A percentile compares a stretch with the other conserved stretches of the same genome.
Evolutionary conservation across 1,140 invertebrate species (phyloP).

Genomic region (Drosophila insularis): DNA sequence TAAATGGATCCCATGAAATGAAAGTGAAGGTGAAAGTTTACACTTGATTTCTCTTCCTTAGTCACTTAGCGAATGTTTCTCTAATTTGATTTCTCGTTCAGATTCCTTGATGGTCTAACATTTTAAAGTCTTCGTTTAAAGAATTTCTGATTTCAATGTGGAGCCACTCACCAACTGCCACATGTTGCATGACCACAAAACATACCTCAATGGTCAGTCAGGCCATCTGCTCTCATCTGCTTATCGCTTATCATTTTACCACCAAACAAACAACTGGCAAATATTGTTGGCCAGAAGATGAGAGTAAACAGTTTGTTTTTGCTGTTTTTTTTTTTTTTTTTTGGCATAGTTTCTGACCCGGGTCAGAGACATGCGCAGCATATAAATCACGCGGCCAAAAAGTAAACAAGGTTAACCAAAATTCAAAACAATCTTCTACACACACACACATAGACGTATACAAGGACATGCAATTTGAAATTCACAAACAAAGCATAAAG

Average conservation of each 20-base stretch:
- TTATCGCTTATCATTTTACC: constrained; percentile 12
- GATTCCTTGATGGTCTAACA: no score
- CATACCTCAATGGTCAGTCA: no score
- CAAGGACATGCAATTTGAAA: constrained; percentile 62
- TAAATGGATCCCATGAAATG: constrained; percentile 32
- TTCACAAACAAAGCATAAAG: constrained; percentile 61
- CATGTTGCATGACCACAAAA: background rate
- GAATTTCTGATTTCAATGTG: background rate
- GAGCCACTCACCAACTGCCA: background rate
- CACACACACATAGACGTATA: constrained; percentile 24
- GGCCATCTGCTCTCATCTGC: background rate
- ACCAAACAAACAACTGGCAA: constrained; percentile 11
- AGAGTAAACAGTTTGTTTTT: constrained; percentile 47
- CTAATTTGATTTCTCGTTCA: no score
- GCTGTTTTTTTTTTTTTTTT: background rate
- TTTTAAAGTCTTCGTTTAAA: no score
- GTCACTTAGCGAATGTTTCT: no score
- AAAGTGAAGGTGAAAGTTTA: constrained; percentile 16
- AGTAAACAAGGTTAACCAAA: constrained; percentile 45
- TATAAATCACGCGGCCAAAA: constrained; percentile 51
- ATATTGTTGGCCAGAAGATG: background rate
- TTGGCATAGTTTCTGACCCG: constrained; percentile 29
- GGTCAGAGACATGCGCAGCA: constrained; percentile 35
- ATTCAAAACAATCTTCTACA: constrained; percentile 9
- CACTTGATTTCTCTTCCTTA: no score